Conservation (phyloP, 2,113 vertebrate species). For the Amphiprion ocellaris region DNA sequence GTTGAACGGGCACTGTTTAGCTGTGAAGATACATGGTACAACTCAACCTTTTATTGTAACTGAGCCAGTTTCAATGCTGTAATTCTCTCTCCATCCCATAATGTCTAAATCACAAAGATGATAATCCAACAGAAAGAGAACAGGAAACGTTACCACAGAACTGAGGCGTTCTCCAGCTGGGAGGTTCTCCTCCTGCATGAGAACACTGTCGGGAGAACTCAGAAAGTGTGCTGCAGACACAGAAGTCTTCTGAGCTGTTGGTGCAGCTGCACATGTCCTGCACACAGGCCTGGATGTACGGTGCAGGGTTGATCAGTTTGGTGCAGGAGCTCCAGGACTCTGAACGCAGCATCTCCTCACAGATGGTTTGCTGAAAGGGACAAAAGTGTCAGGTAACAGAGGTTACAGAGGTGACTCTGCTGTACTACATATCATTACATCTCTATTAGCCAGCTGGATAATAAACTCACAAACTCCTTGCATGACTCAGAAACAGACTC, state of each 20-base stretch:
- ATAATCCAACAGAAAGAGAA: background rate
- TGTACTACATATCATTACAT: background rate
- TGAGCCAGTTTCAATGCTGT: background rate
- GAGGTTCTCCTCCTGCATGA: constrained; percentile 89
- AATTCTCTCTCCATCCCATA: background rate
- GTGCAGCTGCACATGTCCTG: constrained; percentile 88
- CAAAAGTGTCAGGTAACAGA: background rate
- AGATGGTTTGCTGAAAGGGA: constrained; percentile 70
- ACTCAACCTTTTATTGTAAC: background rate
- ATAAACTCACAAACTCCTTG: constrained; percentile 79
- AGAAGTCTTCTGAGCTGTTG: constrained; percentile 69
- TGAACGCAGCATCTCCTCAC: constrained; percentile 81
- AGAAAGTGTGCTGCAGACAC: constrained; percentile 90
- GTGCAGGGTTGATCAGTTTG: constrained; percentile 80
- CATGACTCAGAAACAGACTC: constrained; percentile 63
- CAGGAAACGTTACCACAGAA: constrained; percentile 87
- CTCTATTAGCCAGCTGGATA: background rate
- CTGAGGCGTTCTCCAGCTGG: constrained; percentile 88
- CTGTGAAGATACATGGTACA: constrained; percentile 70
- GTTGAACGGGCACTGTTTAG: constrained; percentile 89
- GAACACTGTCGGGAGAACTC: constrained; percentile 96
- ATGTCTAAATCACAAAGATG: background rate
- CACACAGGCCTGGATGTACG: constrained; percentile 89
- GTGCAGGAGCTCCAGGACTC: constrained; percentile 85
- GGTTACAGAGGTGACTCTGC: background rate